These are phyloP conservation scores for Artemia franciscana DNA, from an alignment of 1,140 invertebrate species.

Conservation along the genomic window DNA sequence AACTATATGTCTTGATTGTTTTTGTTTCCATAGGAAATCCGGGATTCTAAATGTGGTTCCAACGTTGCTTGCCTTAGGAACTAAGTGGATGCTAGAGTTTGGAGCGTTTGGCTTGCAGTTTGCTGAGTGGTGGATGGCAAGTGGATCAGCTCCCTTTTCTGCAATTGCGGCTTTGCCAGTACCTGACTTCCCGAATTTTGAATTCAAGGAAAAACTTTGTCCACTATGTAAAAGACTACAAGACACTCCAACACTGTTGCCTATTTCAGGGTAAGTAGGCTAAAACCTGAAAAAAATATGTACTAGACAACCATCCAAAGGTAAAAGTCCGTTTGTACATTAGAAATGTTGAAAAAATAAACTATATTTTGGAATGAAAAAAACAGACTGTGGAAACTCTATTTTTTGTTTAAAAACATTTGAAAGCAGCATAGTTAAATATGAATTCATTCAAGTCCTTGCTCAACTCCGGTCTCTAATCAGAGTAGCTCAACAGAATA, in stretches of 20 bases:
- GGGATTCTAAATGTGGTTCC: not conserved
- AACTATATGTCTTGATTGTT: no score
- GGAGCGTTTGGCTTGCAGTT: not conserved
- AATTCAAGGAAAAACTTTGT: not conserved
- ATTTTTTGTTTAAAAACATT: no score
- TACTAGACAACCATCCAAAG: no score
- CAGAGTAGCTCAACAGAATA: no score
- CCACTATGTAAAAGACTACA: not conserved
- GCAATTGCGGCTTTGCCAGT: not conserved
- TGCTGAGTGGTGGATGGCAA: not conserved
- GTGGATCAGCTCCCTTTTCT: not conserved
- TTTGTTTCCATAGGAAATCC: not conserved
- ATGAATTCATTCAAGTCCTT: no score
- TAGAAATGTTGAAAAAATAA: no score
- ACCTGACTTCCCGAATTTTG: not conserved
- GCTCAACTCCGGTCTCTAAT: no score
- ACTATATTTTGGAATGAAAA: no score
- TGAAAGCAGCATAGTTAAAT: no score
- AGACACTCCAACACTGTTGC: not conserved
- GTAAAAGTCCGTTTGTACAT: no score
- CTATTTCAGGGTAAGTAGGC: not conserved
- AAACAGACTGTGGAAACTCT: no score
- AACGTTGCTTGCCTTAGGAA: not conserved
- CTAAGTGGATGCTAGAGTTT: not conserved
- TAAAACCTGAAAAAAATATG: no score